Conservation (phyloP, 2,113 vertebrate genomes). For the Myotis brandtii region DNA sequence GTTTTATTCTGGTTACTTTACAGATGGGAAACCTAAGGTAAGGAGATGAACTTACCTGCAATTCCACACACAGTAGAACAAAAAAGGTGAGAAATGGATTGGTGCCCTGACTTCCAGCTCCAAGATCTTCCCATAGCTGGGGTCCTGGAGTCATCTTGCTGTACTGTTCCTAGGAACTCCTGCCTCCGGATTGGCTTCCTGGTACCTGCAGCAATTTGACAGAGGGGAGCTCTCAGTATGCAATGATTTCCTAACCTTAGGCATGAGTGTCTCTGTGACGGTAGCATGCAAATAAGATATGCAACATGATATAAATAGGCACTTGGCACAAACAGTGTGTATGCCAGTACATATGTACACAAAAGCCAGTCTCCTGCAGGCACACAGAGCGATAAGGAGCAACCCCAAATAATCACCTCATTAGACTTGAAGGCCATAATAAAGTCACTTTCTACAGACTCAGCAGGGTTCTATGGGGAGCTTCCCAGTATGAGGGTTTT, state of each 20-base stretch:
- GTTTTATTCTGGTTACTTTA: background rate
- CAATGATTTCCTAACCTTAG: background rate
- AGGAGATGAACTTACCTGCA: background rate
- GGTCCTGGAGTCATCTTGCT: background rate
- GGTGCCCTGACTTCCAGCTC: background rate
- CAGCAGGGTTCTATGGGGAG: background rate
- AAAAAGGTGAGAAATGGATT: background rate
- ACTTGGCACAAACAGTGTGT: background rate
- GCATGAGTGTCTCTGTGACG: background rate
- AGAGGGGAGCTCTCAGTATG: background rate
- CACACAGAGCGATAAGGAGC: background rate
- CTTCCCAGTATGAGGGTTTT: no score
- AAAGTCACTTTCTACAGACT: background rate
- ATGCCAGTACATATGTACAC: rapidly evolving
- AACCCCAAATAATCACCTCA: background rate
- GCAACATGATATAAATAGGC: background rate
- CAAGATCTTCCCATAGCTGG: background rate
- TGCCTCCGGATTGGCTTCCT: background rate
- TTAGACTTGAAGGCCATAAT: background rate
- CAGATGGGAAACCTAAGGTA: conserved; percentile 19
- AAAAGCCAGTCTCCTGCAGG: background rate
- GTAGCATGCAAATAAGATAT: background rate
- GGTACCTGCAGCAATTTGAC: background rate
- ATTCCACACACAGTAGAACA: background rate
- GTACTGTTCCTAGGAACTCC: background rate